Conservation (phyloP, 2,888 invertebrate species). For the Eupithecia centaureata region DNA sequence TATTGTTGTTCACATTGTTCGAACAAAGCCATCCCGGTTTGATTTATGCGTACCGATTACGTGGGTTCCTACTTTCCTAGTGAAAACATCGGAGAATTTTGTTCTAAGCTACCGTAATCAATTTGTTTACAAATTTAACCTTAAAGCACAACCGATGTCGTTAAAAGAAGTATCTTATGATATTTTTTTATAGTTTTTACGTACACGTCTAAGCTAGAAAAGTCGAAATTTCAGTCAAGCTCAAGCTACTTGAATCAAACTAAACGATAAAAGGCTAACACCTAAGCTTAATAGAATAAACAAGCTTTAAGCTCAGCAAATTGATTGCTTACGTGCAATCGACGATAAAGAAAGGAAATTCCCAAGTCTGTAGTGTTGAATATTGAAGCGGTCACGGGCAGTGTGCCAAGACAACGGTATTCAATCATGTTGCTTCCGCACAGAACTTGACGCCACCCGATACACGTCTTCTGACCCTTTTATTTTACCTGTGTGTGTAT, state of each 20-base stretch:
- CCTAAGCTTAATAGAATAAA: background rate
- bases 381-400: conserved; percentile 67
- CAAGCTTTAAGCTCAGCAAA: background rate
- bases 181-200: too few relatives aligned
- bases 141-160: background rate
- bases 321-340: conserved; percentile 12
- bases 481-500: conserved; percentile 8
- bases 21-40: background rate
- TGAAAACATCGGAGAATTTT: background rate
- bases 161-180: background rate
- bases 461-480: conserved; percentile 20
- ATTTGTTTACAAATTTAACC: background rate
- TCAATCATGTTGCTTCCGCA: conserved; percentile 61
- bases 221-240: too few relatives aligned
- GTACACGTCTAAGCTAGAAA: too few relatives aligned
- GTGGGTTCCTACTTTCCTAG: background rate
- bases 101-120: background rate
- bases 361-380: conserved; percentile 32
- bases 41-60: background rate
- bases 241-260: too few relatives aligned
- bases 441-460: conserved; percentile 26
- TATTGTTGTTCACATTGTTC: background rate
- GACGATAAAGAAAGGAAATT: conserved; percentile 29
- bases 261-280: background rate
- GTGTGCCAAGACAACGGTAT: conserved; percentile 69